phyloP scores from a whole-genome alignment of 1,140 invertebrate species.

The Gryllus bimaculatus region DNA sequence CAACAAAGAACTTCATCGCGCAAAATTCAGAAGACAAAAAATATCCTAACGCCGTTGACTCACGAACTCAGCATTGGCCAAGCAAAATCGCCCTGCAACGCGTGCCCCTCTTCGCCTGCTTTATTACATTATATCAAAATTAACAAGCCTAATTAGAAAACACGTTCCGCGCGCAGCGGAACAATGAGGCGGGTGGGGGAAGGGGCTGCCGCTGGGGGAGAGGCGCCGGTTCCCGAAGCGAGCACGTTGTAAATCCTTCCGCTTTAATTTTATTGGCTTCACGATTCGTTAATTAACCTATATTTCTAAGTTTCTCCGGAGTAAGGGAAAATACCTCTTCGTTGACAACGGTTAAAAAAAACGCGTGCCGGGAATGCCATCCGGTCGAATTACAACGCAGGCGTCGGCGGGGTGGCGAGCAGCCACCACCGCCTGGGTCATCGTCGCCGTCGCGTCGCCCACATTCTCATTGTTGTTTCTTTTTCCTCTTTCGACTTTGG shows the following conservation, averaged over 20 bases:
- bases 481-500: too few species aligned
- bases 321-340: neutral
- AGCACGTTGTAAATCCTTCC: neutral
- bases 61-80: too few species aligned
- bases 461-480: too few species aligned
- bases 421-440: too few species aligned
- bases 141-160: neutral
- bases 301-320: neutral
- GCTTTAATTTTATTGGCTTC: neutral
- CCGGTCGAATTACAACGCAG: too few species aligned
- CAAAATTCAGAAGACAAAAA: too few species aligned
- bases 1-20: too few species aligned
- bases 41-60: too few species aligned
- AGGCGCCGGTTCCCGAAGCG: neutral
- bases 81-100: too few species aligned
- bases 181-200: neutral
- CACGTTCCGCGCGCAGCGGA: neutral
- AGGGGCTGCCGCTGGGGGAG: neutral
- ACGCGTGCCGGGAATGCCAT: neutral
- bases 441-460: too few species aligned
- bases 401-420: too few species aligned
- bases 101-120: neutral
- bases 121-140: slow-evolving; percentile 6
- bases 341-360: neutral
- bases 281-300: slow-evolving; percentile 5